Evolutionary conservation across 2,888 invertebrate species (phyloP), one percentile per base, ranked within the genome.

Genomic region (Caenorhabditis sp.): DNA sequence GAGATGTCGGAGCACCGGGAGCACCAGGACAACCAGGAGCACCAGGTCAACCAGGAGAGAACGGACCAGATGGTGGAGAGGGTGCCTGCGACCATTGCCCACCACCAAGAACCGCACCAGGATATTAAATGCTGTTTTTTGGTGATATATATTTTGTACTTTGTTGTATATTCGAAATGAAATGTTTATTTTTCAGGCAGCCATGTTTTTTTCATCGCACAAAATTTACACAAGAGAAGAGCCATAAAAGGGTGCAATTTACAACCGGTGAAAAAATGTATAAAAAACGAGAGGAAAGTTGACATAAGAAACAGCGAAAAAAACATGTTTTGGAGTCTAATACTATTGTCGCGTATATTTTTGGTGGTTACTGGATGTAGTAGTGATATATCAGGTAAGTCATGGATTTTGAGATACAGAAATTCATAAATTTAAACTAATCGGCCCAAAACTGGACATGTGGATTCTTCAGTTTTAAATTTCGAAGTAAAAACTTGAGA

Each of bases 11-110:
- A 72, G 63, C 64, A 21, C 78, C 81, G 57, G 83, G 83, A 64
- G 63, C 76, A 52, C 83, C 83, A 59, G 84, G 84, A 64, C 63
- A 62, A 31, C 76, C 82, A 49, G 83, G 83, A 76, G 77, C 78
- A 57, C 75, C 77, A 31, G 83, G 83, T 62, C 53, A 74, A 25
- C 68, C 74, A 59, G 83, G 83, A 57, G 59, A 69, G 38, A 67
- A 76, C 43, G 83, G 83, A 67, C 53, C 52, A 20, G 67, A 76
- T 20, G 83, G 83, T 57, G 59, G 68, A 53, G 82, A 82, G 49
- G 83, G 83, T 56, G 64, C 65, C 38, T 74, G 74, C 70, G 74
- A 74, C 49, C 74, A 80, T 43, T 81, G 82, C 62, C 77, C 77
- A 64, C 68, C 70, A 71, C 76, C 76, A 72, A 58, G 76, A 20